Evolutionary conservation across 2,113 vertebrate genomes (phyloP), one percentile per base, ranked within the genome.

Genomic region (Sinocyclocheilus maitianheensis): DNA sequence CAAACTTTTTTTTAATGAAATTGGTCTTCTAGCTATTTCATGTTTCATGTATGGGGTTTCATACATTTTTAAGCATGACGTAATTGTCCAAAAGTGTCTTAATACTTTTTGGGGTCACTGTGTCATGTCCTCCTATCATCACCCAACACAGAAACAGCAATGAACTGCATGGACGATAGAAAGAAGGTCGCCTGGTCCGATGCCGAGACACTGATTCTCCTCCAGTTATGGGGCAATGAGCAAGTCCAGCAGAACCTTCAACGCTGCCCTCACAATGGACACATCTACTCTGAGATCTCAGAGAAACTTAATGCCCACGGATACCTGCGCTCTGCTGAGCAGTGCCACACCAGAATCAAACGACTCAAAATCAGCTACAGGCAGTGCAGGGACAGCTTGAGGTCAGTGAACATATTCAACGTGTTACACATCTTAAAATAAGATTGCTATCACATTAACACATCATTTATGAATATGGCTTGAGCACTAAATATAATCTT

Each of bases 291-390:
- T 0, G 91, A 94, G 51, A 91, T 95, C 53, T 93, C 94, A 0
- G 92, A 93, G 84, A 93, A 92, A 30, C 91, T 95, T 14, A 22
- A 84, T 0, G 87, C 89, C 40, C 82, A 90, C 14, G 93, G 93
- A 20, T 95, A 86, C 84, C 83, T 82, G 46, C 92, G 94, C 84
- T 93, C 88, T 1, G 83, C 94, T 0, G 94, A 92, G 34, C 94
- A 95, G 81, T 95, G 94, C 87, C 93, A 94, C 91, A 93, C 93
- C 72, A 86, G 94, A 87, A 93, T 95, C 86, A 95, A 95, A n/a
- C 91, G 94, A 0, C 91, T 95, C 18, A 95, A 95, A 76, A 85
- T 92, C 0, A 92, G 69, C 86, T 95, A 93, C 24, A 90, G 94
- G 40, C 93, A 93, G 71, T 93, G 93, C 86, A 92, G 88, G 75